A percentile compares a stretch with the other conserved stretches of the same genome.
phyloP scores from a whole-genome alignment of 2,888 invertebrate species.

The Polydrusus tereticollis region DNA sequence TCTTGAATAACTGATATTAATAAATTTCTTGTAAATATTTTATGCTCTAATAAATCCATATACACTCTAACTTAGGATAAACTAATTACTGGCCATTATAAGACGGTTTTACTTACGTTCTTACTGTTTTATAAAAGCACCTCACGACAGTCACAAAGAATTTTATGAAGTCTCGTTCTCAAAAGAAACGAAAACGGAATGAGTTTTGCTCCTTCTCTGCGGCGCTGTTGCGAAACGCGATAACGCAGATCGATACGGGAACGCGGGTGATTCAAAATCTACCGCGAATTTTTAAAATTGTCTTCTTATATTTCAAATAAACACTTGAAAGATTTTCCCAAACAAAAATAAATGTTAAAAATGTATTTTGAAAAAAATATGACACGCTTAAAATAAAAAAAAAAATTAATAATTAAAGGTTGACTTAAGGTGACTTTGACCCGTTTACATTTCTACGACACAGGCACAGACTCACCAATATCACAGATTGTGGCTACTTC shows the following conservation, averaged over 20 bases:
- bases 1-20: background rate
- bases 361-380: conserved; percentile 32
- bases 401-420: conserved; percentile 29
- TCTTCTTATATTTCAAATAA: conserved; percentile 25
- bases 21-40: background rate
- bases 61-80: background rate
- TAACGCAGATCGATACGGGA: conserved; percentile 58
- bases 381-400: conserved; percentile 39
- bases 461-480: too few species aligned
- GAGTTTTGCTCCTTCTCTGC: conserved; percentile 44
- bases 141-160: conserved; percentile 63
- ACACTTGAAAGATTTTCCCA: conserved; percentile 54
- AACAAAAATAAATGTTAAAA: conserved; percentile 38
- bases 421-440: conserved; percentile 29
- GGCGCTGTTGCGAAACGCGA: conserved; percentile 59
- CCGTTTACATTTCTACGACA: background rate
- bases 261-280: conserved; percentile 59
- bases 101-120: conserved; percentile 63
- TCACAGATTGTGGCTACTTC: background rate
- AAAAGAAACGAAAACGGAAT: conserved; percentile 48
- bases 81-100: conserved; percentile 53
- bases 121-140: conserved; percentile 67
- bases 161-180: conserved; percentile 44
- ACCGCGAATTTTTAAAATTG: conserved; percentile 50
- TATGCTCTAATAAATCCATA: background rate